These are phyloP conservation scores for Drosophila tripunctata DNA, from an alignment of 2,888 invertebrate species.

Conservation along the genomic window DNA sequence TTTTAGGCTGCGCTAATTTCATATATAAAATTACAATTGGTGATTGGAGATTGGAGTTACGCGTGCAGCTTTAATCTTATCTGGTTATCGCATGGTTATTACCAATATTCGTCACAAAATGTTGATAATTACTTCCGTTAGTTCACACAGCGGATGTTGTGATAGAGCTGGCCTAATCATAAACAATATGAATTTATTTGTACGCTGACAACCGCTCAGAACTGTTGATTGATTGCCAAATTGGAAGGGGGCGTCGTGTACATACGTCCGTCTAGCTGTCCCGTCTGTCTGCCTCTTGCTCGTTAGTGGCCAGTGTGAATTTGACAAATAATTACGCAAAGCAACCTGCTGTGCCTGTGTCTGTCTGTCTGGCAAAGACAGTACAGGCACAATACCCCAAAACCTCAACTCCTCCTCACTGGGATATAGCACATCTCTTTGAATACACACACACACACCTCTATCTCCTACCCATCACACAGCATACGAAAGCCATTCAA, in stretches of 20 bases:
- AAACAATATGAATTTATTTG: constrained; percentile 54
- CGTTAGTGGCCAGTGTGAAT: constrained; percentile 73
- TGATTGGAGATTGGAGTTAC: background rate
- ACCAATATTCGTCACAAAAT: constrained; percentile 45
- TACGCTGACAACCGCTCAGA: constrained; percentile 29
- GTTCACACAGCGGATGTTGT: constrained; percentile 49
- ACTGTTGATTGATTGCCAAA: constrained; percentile 79
- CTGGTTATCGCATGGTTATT: constrained; percentile 20
- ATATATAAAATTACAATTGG: background rate
- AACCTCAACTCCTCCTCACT: background rate
- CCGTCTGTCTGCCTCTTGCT: constrained; percentile 56
- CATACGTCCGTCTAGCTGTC: background rate
- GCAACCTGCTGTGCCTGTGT: constrained; percentile 64
- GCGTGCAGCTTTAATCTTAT: constrained; percentile 53
- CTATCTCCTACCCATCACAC: no score
- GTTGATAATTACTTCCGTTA: constrained; percentile 65
- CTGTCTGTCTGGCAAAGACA: constrained; percentile 50
- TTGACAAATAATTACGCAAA: constrained; percentile 78
- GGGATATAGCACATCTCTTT: no score
- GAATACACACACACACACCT: no score
- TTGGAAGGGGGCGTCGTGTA: constrained; percentile 36
- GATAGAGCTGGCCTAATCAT: constrained; percentile 41
- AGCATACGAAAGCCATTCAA: constrained; percentile 59
- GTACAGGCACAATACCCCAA: constrained; percentile 5
- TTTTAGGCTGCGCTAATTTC: constrained; percentile 51